These are phyloP conservation scores for Onthophagus taurus DNA, from an alignment of 1,140 invertebrate species.

Conservation along the genomic window DNA sequence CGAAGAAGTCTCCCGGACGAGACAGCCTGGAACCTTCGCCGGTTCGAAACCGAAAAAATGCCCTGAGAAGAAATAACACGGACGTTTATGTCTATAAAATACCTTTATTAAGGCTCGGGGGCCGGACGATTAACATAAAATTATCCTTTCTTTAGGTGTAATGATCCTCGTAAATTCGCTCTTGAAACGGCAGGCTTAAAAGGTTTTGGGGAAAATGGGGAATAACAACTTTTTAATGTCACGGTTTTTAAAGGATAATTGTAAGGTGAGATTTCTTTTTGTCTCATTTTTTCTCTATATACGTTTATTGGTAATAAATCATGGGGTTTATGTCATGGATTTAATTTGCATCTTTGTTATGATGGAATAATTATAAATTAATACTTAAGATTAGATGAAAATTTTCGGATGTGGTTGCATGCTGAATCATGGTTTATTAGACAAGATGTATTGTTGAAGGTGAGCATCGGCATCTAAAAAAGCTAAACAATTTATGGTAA, in stretches of 20 bases:
- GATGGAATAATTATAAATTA: no score
- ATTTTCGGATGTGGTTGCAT: conserved; percentile 3
- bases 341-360: no score
- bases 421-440: conserved; percentile 27
- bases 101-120: neutral
- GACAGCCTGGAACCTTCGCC: conserved; percentile 5
- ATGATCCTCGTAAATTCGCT: no score
- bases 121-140: neutral
- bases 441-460: conserved; percentile 20
- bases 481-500: conserved; percentile 34
- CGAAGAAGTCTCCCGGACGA: conserved; percentile 4
- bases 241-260: no score
- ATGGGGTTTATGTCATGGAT: no score
- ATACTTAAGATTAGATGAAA: conserved; percentile 5
- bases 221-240: no score
- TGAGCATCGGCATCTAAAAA: conserved; percentile 27
- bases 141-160: neutral
- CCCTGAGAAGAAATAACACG: conserved; percentile 7
- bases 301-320: no score
- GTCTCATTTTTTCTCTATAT: no score
- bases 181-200: no score
- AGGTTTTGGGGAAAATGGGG: no score
- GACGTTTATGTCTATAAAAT: conserved; percentile 6
- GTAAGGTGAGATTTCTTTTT: no score
- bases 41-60: neutral